Conservation (phyloP, 2,888 invertebrate species). For the Eristalinus aeneus region DNA sequence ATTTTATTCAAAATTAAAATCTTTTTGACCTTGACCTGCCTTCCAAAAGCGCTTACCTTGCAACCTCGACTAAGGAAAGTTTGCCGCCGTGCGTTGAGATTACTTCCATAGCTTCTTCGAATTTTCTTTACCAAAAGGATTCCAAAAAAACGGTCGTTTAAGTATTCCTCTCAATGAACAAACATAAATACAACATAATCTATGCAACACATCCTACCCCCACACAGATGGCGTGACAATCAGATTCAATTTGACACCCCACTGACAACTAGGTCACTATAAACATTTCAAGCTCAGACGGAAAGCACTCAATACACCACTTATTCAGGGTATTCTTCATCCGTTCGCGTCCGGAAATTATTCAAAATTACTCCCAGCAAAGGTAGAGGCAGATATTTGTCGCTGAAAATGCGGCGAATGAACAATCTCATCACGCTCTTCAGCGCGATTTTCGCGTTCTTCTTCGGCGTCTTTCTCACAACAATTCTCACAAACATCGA, state of each 20-base stretch:
- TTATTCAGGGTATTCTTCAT: background rate
- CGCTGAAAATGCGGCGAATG: slow-evolving; percentile 77
- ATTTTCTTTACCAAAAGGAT: slow-evolving; percentile 82
- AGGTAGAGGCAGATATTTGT: slow-evolving; percentile 37
- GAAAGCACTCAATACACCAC: background rate
- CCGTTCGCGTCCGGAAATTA: background rate
- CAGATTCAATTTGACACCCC: background rate
- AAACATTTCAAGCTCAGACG: background rate
- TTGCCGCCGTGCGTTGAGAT: slow-evolving; percentile 86
- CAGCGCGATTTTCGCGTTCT: slow-evolving; percentile 83
- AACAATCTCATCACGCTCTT: slow-evolving; percentile 79
- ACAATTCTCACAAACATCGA: slow-evolving; percentile 83
- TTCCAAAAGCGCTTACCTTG: slow-evolving; percentile 74
- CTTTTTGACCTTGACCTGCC: background rate
- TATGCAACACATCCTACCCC: background rate
- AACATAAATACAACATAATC: background rate
- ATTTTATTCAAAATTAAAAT: background rate
- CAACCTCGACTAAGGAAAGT: slow-evolving; percentile 76
- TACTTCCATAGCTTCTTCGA: slow-evolving; percentile 92
- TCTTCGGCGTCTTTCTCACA: slow-evolving; percentile 84
- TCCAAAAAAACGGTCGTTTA: background rate
- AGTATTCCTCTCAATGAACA: background rate
- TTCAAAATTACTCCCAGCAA: slow-evolving; percentile 58
- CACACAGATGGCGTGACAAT: background rate
- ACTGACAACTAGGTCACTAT: background rate